Conservation (phyloP, 2,113 vertebrate genomes). For the Misgurnus anguillicaudatus region DNA sequence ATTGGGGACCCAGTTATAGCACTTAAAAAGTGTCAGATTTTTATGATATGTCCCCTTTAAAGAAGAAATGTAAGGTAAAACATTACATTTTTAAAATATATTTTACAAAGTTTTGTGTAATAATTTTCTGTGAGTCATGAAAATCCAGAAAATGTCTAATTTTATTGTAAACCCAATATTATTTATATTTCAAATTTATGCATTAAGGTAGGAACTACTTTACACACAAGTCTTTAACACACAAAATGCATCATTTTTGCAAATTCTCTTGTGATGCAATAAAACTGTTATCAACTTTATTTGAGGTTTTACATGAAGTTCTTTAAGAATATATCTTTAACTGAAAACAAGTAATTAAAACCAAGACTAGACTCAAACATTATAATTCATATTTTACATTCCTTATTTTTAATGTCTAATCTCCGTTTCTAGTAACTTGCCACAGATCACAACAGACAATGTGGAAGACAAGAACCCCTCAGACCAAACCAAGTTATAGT, state of each 20-base stretch:
- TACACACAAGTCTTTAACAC: constrained; percentile 15
- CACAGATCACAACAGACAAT: not conserved
- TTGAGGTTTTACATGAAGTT: not conserved
- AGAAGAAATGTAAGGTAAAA: too few relatives aligned
- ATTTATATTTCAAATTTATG: not conserved
- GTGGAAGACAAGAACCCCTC: constrained; percentile 11
- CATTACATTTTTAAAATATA: too few relatives aligned
- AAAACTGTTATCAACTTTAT: not conserved
- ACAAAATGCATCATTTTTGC: not conserved
- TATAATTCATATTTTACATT: not conserved
- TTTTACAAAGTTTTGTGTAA: too few relatives aligned
- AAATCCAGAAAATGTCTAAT: not conserved
- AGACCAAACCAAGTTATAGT: not conserved
- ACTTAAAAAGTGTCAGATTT: too few relatives aligned
- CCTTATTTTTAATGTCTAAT: not conserved
- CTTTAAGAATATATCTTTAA: not conserved
- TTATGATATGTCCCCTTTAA: too few relatives aligned
- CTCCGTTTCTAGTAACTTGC: not conserved
- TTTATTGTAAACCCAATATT: not conserved
- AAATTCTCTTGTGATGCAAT: not conserved
- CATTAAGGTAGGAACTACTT: not conserved
- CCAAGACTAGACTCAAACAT: not conserved
- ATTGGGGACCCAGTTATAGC: too few relatives aligned
- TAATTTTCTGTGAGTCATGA: not conserved
- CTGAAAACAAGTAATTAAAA: constrained; percentile 1